phyloP scores from a whole-genome alignment of 1,140 invertebrate species.

The Drosophila truncata region DNA sequence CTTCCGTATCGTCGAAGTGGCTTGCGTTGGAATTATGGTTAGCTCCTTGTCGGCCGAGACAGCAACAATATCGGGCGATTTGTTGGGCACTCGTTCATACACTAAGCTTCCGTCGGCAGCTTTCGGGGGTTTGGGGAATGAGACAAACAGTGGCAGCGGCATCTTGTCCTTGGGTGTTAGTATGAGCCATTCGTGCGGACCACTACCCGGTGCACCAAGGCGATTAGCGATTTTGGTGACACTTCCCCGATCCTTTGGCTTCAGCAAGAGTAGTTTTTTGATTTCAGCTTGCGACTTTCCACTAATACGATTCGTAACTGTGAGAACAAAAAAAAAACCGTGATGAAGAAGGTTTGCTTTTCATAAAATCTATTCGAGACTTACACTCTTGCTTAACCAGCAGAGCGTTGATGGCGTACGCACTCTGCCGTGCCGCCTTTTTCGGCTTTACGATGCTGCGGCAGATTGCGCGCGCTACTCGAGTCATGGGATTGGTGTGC shows the following conservation, averaged over 20 bases:
- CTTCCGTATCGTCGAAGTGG: constrained; percentile 88
- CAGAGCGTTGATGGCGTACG: constrained; percentile 93
- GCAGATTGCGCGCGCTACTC: constrained; percentile 94
- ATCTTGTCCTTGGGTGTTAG: constrained; percentile 92
- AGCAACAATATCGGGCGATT: constrained; percentile 89
- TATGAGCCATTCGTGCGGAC: constrained; percentile 91
- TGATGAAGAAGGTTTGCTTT: neutral
- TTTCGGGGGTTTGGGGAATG: constrained; percentile 95
- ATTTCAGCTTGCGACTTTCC: constrained; percentile 88
- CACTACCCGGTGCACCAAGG: constrained; percentile 89
- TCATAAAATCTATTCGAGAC: constrained; percentile 56
- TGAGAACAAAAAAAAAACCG: neutral
- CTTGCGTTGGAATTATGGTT: constrained; percentile 81
- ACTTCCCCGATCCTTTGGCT: constrained; percentile 88
- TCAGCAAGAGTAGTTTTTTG: constrained; percentile 87
- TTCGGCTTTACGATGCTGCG: constrained; percentile 92
- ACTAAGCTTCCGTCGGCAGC: constrained; percentile 93
- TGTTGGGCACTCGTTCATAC: constrained; percentile 93
- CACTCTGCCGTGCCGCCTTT: constrained; percentile 95
- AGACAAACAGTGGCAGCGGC: constrained; percentile 91
- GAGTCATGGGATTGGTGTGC: constrained; percentile 94
- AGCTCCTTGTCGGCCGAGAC: constrained; percentile 82
- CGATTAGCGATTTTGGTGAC: constrained; percentile 92
- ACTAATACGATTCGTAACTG: constrained; percentile 88
- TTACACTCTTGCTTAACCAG: constrained; percentile 94